A percentile compares a stretch with the other conserved stretches of the same genome.
phyloP scores from a whole-genome alignment of 1,140 invertebrate species.

The Drosophila melanica region DNA sequence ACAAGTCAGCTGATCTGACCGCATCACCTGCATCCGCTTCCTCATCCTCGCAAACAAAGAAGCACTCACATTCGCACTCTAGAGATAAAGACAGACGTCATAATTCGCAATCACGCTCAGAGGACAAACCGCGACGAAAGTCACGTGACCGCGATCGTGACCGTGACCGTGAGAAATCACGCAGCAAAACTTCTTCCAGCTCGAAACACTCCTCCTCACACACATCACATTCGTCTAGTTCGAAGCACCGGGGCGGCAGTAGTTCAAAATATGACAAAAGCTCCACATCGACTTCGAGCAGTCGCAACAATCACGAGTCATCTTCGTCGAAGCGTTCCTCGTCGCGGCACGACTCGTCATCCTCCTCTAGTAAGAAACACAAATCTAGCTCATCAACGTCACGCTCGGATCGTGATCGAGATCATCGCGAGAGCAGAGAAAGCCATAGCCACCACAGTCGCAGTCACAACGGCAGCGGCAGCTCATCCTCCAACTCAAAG shows the following conservation, averaged over 20 bases:
- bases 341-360: constrained; percentile 57
- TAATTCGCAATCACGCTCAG: constrained; percentile 42
- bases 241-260: constrained; percentile 60
- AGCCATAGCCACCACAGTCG: constrained; percentile 42
- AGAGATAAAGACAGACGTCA: constrained; percentile 43
- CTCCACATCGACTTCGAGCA: constrained; percentile 49
- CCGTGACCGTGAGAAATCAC: constrained; percentile 55
- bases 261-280: constrained; percentile 61
- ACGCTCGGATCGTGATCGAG: constrained; percentile 48
- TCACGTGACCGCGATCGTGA: constrained; percentile 50
- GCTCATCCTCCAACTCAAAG: constrained; percentile 53
- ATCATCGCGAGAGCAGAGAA: constrained; percentile 36
- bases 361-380: constrained; percentile 60
- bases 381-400: constrained; percentile 69
- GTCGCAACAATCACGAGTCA: constrained; percentile 59
- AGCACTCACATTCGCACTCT: constrained; percentile 26
- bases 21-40: constrained; percentile 51
- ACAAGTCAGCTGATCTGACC: constrained; percentile 31
- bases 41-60: constrained; percentile 65
- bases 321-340: constrained; percentile 54
- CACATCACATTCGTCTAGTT: constrained; percentile 65
- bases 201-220: constrained; percentile 62
- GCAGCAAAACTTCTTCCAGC: constrained; percentile 63
- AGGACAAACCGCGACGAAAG: constrained; percentile 53
- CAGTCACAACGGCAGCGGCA: constrained; percentile 57